Conservation (phyloP, 2,888 invertebrate species). For the Amiota mariae region DNA sequence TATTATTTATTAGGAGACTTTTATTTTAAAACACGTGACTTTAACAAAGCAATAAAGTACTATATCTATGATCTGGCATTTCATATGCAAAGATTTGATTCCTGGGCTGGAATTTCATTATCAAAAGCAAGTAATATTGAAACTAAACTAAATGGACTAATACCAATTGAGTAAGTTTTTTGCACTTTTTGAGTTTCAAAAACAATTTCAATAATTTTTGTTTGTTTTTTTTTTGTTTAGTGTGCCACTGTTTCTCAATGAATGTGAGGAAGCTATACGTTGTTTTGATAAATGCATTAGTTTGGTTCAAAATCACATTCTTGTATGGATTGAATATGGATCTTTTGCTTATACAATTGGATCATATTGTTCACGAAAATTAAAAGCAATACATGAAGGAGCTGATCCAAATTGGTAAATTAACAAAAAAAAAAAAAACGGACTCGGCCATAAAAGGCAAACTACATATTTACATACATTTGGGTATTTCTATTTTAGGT, state of each 20-base stretch:
- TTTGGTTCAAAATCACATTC: conserved; percentile 82
- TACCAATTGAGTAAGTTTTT: conserved; percentile 75
- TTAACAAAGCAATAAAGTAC: conserved; percentile 83
- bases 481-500: background rate
- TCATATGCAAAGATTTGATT: conserved; percentile 86
- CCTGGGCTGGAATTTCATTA: conserved; percentile 94
- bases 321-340: conserved; percentile 93
- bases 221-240: conserved; percentile 33
- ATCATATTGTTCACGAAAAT: conserved; percentile 89
- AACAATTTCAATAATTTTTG: background rate
- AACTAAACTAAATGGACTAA: conserved; percentile 84
- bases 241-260: conserved; percentile 71
- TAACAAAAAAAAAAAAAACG: conserved; percentile 48
- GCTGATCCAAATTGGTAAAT: conserved; percentile 81
- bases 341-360: conserved; percentile 92
- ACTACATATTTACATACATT: background rate
- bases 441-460: background rate
- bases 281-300: conserved; percentile 88
- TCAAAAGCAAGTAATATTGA: conserved; percentile 86
- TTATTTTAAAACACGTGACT: conserved; percentile 91
- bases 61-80: conserved; percentile 88
- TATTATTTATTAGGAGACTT: conserved; percentile 95
- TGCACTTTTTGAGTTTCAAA: background rate
- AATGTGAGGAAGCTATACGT: conserved; percentile 82
- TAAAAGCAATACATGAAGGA: conserved; percentile 77